Percentiles rank a stretch among this genome's conserved stretches.
These are phyloP conservation scores for Chaetorhynchus papuensis DNA, from an alignment of 2,113 vertebrate species.

Conservation along the genomic window DNA sequence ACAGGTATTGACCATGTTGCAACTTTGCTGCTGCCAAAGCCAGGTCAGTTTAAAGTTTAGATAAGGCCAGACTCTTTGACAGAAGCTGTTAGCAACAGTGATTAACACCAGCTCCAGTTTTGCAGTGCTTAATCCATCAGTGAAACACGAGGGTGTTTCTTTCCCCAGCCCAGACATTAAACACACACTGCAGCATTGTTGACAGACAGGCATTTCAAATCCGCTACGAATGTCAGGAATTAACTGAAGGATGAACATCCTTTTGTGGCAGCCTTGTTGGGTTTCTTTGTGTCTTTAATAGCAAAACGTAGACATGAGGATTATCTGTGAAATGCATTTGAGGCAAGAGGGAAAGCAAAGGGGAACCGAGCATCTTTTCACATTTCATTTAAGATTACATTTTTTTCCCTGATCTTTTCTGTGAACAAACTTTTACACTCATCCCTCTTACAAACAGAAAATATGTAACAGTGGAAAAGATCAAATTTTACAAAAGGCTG, in stretches of 20 bases:
- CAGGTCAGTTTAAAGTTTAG: neutral
- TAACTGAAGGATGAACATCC: constrained; percentile 22
- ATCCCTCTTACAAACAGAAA: neutral
- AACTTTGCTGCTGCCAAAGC: neutral
- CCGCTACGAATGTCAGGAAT: neutral
- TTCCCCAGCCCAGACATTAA: accelerated
- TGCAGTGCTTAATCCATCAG: neutral
- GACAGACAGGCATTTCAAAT: constrained; percentile 7
- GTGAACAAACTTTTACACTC: neutral
- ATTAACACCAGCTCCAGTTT: neutral
- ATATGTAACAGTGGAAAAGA: neutral
- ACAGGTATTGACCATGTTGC: neutral
- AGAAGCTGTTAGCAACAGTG: neutral
- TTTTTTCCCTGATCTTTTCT: neutral
- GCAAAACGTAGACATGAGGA: neutral
- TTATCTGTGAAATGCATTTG: neutral
- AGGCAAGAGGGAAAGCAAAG: neutral
- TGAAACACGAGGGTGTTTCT: neutral
- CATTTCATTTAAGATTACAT: neutral
- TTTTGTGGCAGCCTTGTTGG: neutral
- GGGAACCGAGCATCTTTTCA: neutral
- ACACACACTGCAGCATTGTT: neutral
- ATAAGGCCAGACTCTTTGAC: neutral
- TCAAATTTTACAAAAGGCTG: neutral
- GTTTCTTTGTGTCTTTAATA: neutral